Conservation (phyloP, 2,797 vertebrate genomes). For the Eutrigla gurnardus region DNA sequence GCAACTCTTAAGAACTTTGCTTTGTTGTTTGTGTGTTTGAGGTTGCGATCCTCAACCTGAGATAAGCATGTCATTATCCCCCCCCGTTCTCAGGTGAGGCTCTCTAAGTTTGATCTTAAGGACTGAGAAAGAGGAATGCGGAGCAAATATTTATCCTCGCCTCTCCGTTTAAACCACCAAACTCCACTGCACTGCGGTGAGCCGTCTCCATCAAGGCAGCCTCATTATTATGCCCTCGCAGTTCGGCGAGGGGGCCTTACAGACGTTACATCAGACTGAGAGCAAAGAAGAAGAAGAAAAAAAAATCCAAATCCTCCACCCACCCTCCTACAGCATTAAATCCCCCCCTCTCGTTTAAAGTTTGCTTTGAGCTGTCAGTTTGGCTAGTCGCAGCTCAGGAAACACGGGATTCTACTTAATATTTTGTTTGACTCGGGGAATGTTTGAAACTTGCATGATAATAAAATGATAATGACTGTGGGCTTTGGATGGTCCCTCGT, state of each 20-base stretch:
- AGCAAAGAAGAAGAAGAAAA: conserved; percentile 14
- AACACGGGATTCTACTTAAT: conserved; percentile 11
- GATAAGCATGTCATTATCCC: conserved; percentile 29
- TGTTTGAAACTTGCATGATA: conserved; percentile 47
- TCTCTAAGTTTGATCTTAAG: conserved; percentile 21
- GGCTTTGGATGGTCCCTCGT: conserved; percentile 21
- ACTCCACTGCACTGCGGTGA: conserved; percentile 46
- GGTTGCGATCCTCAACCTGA: neutral
- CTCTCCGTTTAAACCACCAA: conserved; percentile 40
- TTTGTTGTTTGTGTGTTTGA: neutral
- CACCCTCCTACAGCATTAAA: conserved; percentile 18
- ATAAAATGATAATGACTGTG: conserved; percentile 44
- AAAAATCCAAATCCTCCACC: conserved; percentile 24
- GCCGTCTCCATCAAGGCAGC: conserved; percentile 33
- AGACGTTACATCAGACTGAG: conserved; percentile 62
- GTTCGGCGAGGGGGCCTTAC: conserved; percentile 42
- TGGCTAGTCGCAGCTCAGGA: conserved; percentile 36
- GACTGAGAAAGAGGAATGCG: conserved; percentile 30
- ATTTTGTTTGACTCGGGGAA: conserved; percentile 29
- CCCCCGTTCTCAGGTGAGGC: conserved; percentile 23
- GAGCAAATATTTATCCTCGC: conserved; percentile 45
- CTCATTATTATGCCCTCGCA: conserved; percentile 62
- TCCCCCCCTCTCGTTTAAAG: conserved; percentile 28
- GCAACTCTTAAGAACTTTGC: neutral
- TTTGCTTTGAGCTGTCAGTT: conserved; percentile 52